Conservation (phyloP, 2,888 invertebrate genomes). For the Eugnorisma glareosa region DNA sequence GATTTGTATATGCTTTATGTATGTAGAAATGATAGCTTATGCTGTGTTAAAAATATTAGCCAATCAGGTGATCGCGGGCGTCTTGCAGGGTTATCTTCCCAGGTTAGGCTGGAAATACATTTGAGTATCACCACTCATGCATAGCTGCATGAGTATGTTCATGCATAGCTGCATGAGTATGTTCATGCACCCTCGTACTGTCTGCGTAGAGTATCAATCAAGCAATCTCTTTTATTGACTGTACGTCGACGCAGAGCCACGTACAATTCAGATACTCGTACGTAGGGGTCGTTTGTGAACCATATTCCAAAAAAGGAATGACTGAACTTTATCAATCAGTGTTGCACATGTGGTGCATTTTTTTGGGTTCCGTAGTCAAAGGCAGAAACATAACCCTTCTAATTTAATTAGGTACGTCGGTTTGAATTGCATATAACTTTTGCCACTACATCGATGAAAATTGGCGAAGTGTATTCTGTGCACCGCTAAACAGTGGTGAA, state of each 20-base stretch:
- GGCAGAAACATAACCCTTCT: background rate
- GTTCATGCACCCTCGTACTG: background rate
- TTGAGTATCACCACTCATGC: background rate
- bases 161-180: background rate
- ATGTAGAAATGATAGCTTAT: background rate
- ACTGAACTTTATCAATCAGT: constrained; percentile 58
- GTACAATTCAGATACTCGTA: constrained; percentile 37
- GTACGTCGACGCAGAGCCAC: constrained; percentile 3
- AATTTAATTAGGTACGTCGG: background rate
- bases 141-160: background rate
- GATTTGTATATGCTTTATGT: too few relatives aligned
- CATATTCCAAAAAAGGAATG: constrained; percentile 67
- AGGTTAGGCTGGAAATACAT: background rate
- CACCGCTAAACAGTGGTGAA: background rate
- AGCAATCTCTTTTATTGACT: constrained; percentile 29
- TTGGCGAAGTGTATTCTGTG: background rate
- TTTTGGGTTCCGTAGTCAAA: background rate
- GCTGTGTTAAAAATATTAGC: background rate
- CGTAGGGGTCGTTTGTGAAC: constrained; percentile 62
- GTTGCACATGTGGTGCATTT: constrained; percentile 4
- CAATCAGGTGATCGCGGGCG: background rate
- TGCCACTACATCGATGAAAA: background rate
- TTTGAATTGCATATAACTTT: background rate
- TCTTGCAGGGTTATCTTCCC: background rate
- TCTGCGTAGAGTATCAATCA: background rate